phyloP scores from a whole-genome alignment of 2,888 invertebrate genomes.

The Tridacna crocea region DNA sequence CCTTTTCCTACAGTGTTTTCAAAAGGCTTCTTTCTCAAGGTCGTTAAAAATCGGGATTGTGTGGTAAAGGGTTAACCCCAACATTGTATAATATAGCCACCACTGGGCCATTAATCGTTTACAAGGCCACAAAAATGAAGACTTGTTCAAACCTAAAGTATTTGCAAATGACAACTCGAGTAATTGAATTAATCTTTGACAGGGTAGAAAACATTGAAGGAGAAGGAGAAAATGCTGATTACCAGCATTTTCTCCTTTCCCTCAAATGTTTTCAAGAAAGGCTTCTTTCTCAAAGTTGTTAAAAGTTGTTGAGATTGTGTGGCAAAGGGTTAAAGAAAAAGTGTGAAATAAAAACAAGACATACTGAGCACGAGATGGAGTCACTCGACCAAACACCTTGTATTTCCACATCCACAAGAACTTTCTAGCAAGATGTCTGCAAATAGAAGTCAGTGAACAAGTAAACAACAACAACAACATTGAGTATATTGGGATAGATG shows the following conservation, averaged over 20 bases:
- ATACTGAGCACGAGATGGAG: constrained; percentile 78
- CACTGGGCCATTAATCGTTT: too few species aligned
- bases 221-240: not conserved
- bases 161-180: too few species aligned
- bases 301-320: not conserved
- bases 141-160: too few species aligned
- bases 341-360: not conserved
- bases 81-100: too few species aligned
- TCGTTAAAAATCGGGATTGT: too few species aligned
- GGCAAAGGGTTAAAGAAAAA: not conserved
- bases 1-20: not conserved
- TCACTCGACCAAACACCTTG: constrained; percentile 79
- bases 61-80: too few species aligned
- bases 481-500: too few species aligned
- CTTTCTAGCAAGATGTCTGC: constrained; percentile 79
- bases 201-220: not conserved
- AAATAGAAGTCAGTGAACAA: constrained; percentile 26
- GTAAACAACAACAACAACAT: too few species aligned
- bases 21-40: too few species aligned
- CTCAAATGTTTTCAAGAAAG: not conserved
- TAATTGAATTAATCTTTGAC: too few species aligned
- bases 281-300: too few species aligned
- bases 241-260: not conserved
- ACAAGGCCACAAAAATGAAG: too few species aligned
- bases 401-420: constrained; percentile 75